These are phyloP conservation scores for Quadroppia sp. DNA, from an alignment of 2,888 invertebrate species.

Conservation along the genomic window DNA sequence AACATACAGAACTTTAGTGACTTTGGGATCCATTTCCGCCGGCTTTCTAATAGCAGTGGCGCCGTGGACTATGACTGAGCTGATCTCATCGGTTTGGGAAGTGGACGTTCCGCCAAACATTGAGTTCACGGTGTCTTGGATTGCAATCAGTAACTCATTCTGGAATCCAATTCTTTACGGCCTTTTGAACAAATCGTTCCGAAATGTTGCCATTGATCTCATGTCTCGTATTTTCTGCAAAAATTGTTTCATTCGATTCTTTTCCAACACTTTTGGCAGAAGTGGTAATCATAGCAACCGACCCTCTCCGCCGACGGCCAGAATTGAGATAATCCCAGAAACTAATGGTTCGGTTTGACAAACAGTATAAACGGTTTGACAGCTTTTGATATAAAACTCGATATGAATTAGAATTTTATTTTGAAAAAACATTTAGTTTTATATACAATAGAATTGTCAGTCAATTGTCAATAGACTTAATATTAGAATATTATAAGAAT, in stretches of 20 bases:
- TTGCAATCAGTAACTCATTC: slow-evolving; percentile 79
- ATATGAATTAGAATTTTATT: not conserved
- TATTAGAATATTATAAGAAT: no score
- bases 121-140: slow-evolving; percentile 80
- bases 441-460: no score
- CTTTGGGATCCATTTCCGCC: slow-evolving; percentile 86
- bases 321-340: slow-evolving; percentile 7
- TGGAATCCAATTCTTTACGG: slow-evolving; percentile 87
- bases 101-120: slow-evolving; percentile 73
- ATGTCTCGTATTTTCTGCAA: not conserved
- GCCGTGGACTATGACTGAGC: slow-evolving; percentile 85
- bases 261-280: not conserved
- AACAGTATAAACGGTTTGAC: not conserved
- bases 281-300: not conserved
- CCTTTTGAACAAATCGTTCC: slow-evolving; percentile 78
- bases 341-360: slow-evolving; percentile 18
- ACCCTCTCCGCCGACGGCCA: not conserved
- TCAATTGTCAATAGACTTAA: no score
- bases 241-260: not conserved
- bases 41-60: slow-evolving; percentile 87
- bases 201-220: slow-evolving; percentile 51
- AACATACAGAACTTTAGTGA: slow-evolving; percentile 61
- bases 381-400: not conserved
- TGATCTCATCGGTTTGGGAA: slow-evolving; percentile 82
- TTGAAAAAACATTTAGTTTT: not conserved